Evolutionary conservation across 2,797 vertebrate genomes (phyloP), one percentile per base, ranked within the genome.

Genomic region (Melanotaenia nigrans): DNA sequence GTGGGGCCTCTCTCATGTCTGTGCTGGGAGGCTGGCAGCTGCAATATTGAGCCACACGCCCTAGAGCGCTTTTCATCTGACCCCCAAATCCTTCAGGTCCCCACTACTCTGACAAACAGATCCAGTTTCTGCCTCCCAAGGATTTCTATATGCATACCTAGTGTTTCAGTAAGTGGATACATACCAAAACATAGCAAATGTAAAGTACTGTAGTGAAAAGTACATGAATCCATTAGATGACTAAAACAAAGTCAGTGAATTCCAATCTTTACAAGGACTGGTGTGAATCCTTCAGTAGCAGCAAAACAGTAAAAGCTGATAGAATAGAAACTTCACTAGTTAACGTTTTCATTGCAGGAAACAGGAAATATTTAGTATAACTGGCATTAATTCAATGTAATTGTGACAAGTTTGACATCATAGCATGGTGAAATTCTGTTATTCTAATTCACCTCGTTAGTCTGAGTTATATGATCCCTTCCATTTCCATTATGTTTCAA

Each of bases 31-130:
- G 63, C 71, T 84, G 81, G 85, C 90, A 93, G 92, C 90, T 92
- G 89, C 57, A 42, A 74, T 79, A 66, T 73, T 62, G 79, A 81
- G 89, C 83, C 77, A 76, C 85, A 77, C 65, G 75, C 78, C 90
- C 83, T 75, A 75, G 77, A 91, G 82, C 69, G 84, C 82, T 81
- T 93, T 91, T 81, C 85, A 84, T 91, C 87, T 93, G 92, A 79
- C 93, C 93, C 87, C 91, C 74, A 87, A 89, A 92, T 76, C 60
- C 68, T 87, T 57, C 14, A 89, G 89, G 87, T 82, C 90, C 84
- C 69, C 64, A 12, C 64, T 76, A 81, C 86, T 73, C 87, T 54
- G 90, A 91, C 79, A 80, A 56, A 14, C 71, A 83, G 90, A 81
- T 95, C 85, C 67, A 64, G 74, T 95, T 95, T 93, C 93, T 64